These are phyloP conservation scores for Chalcosyrphus nemorum DNA, from an alignment of 2,888 invertebrate genomes.

Conservation along the genomic window DNA sequence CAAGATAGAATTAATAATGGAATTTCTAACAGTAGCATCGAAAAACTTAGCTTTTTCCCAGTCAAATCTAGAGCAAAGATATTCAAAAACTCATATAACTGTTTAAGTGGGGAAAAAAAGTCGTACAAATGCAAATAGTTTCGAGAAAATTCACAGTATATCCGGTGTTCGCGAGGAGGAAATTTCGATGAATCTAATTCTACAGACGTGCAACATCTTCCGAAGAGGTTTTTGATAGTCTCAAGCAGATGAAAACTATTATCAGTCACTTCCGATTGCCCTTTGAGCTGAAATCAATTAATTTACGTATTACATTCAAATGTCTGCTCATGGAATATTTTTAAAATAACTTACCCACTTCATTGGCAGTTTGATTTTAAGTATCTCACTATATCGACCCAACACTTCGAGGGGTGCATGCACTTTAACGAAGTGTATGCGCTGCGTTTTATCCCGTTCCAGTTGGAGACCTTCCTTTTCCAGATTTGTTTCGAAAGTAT, in stretches of 20 bases:
- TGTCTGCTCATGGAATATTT: background rate
- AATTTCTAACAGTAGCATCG: constrained; percentile 85
- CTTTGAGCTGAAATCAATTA: constrained; percentile 78
- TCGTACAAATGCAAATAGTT: constrained; percentile 89
- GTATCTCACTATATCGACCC: constrained; percentile 88
- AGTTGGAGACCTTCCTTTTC: constrained; percentile 85
- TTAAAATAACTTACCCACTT: constrained; percentile 84
- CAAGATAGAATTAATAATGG: constrained; percentile 89
- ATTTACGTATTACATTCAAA: constrained; percentile 5
- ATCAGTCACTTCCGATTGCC: constrained; percentile 80
- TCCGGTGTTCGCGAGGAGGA: constrained; percentile 85
- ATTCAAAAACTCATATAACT: background rate
- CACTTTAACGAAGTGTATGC: constrained; percentile 87
- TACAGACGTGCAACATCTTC: constrained; percentile 83
- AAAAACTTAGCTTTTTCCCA: constrained; percentile 87
- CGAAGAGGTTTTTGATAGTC: constrained; percentile 82
- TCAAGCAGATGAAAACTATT: constrained; percentile 81
- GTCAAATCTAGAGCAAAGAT: constrained; percentile 84
- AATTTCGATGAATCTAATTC: constrained; percentile 85
- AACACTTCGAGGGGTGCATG: constrained; percentile 88
- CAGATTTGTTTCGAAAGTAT: constrained; percentile 85
- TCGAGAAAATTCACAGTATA: constrained; percentile 87
- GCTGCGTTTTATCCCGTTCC: constrained; percentile 85
- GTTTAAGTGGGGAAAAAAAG: background rate
- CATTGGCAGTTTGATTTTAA: constrained; percentile 90